A percentile compares a stretch with the other conserved stretches of the same genome.
Conservation (phyloP, 1,140 invertebrate genomes). For the Lucilia sericata region DNA sequence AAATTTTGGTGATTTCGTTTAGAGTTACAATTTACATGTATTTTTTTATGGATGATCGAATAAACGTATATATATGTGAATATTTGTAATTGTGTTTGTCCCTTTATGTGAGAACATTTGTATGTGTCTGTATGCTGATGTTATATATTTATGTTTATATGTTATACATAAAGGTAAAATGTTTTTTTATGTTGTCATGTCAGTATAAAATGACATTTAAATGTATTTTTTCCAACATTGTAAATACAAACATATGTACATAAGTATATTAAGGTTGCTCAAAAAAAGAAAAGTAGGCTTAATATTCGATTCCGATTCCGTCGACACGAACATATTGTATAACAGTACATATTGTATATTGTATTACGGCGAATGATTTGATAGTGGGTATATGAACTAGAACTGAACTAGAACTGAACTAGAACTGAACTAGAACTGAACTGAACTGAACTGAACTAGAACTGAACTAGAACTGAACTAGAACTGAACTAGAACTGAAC, state of each 20-base stretch:
- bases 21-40: neutral
- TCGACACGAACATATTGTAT: too few relatives aligned
- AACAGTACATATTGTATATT: too few relatives aligned
- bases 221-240: neutral
- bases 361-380: too few relatives aligned
- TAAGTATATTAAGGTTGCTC: neutral
- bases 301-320: too few relatives aligned
- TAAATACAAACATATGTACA: neutral
- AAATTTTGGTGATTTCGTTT: neutral
- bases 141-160: neutral
- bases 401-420: too few relatives aligned
- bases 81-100: neutral
- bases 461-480: too few relatives aligned
- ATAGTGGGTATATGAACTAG: too few relatives aligned
- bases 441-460: too few relatives aligned
- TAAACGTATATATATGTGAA: neutral
- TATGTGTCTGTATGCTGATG: neutral
- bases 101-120: too few relatives aligned
- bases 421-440: too few relatives aligned
- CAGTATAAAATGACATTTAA: constrained; percentile 42
- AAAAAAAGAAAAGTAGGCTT: too few relatives aligned
- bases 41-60: neutral
- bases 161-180: constrained; percentile 17
- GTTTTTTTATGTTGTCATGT: constrained; percentile 16
- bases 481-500: too few relatives aligned